Base-by-base conservation (phyloP, 92 coral and sea anemone species). In the Chrysogorgia sp. region DNA sequence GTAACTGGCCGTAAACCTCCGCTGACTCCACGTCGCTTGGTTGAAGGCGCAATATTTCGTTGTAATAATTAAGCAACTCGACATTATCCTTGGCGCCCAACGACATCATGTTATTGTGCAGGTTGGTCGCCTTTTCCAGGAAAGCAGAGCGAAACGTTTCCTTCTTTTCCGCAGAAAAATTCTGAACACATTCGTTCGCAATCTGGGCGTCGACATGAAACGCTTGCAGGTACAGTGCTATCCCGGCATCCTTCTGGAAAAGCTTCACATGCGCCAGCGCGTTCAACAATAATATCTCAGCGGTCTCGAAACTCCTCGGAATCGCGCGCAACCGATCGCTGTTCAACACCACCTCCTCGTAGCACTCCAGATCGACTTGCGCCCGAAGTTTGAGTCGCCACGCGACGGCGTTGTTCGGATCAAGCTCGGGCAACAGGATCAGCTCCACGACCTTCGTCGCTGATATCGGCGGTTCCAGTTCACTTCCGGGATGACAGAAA, bases 201-300 rank as follows among this genome's bases (percentile, higher is more conserved):
- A 41, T n/a, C 15, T 53, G 33, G 6, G 79, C 50, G 59, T 72
- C 79, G 19, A 26, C 58, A 15, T 72, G 40, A 37, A 72, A 72
- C 23, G 79, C 64, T 28, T 34, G 24, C 48, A 52, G 29, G 47
- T 72, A 72, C 43, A 35, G 55, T 52, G 53, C 79, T 15, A 72
- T 19, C 7, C 79, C 79, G 5, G 65, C 35, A 12, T 72, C 79
- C 29, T 34, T 28, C 47, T 49, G 48, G 35, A 47, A 58, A 21
- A 72, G 63, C 25, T 52, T 72, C 29, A 72, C 55, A 35, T 72
- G 79, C n/a, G 79, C 79, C 50, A 72, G 79, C 65, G 79, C 53
- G 55, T 65, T 49, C 79, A 72, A 13, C 28, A 72, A 34, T 22
- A 49, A 55, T 32, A 72, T 26, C 47, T 72, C 79, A 4, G 79